Conservation (phyloP, 1,140 invertebrate species). For the Pogonus chalceus region DNA sequence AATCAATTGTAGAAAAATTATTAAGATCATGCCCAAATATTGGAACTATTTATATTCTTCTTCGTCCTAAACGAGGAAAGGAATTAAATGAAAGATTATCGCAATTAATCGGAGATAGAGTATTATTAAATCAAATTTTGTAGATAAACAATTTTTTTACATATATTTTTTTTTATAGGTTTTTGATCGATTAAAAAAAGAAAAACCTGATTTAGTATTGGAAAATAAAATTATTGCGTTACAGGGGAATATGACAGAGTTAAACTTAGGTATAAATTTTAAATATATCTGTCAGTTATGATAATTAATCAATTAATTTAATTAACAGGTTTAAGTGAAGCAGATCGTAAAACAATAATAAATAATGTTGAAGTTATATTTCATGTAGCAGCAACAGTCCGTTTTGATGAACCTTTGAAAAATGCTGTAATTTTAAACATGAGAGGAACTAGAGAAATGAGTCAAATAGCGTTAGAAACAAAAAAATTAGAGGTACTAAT, state of each 20-base stretch:
- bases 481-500: slow-evolving; percentile 50
- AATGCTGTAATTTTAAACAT: slow-evolving; percentile 65
- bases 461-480: slow-evolving; percentile 64
- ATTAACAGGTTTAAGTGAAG: too few species aligned
- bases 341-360: slow-evolving; percentile 56
- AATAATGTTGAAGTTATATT: slow-evolving; percentile 74
- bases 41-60: slow-evolving; percentile 52
- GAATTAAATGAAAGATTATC: slow-evolving; percentile 41
- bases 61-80: slow-evolving; percentile 54
- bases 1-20: slow-evolving; percentile 61
- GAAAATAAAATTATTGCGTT: slow-evolving; percentile 65
- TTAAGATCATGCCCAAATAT: slow-evolving; percentile 55
- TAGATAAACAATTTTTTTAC: too few species aligned
- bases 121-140: too few species aligned
- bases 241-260: slow-evolving; percentile 60
- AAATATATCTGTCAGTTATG: neutral
- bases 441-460: slow-evolving; percentile 59
- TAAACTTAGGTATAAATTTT: slow-evolving; percentile 43
- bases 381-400: slow-evolving; percentile 84
- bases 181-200: slow-evolving; percentile 44
- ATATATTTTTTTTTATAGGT: neutral
- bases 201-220: slow-evolving; percentile 37
- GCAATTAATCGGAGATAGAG: too few species aligned
- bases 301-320: neutral
- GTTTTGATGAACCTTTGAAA: slow-evolving; percentile 65